A percentile compares a stretch with the other conserved stretches of the same genome.
Conservation (phyloP, 1,140 invertebrate genomes). For the Copidosoma floridanum region DNA sequence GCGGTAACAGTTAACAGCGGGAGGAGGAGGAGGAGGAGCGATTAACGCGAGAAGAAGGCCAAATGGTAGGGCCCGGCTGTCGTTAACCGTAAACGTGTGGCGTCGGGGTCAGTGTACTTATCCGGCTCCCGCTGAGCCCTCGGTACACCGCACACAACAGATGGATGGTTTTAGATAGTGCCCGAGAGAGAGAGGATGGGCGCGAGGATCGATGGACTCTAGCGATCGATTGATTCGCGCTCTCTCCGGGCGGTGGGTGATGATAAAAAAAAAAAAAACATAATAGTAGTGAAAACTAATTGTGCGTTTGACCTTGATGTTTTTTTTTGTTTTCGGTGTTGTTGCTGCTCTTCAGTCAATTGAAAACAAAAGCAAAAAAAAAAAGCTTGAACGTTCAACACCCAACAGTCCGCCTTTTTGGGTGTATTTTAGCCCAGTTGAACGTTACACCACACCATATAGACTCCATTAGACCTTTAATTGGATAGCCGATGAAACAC, state of each 20-base stretch:
- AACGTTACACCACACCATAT: no score
- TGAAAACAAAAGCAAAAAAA: no score
- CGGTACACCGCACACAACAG: neutral
- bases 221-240: no score
- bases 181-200: neutral
- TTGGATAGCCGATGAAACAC: no score
- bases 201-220: no score
- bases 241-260: neutral
- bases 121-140: conserved; percentile 4
- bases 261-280: neutral
- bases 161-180: conserved; percentile 16
- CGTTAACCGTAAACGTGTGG: no score
- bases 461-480: no score
- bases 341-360: neutral
- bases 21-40: neutral
- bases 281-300: conserved; percentile 1
- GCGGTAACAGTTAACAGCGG: neutral
- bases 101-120: conserved; percentile 15
- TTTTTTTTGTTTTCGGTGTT: conserved; percentile 8
- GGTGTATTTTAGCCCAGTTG: no score
- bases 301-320: conserved; percentile 18
- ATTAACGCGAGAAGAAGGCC: conserved; percentile 10
- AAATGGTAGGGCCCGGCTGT: no score
- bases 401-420: no score
- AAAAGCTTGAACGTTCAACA: no score